phyloP scores from a whole-genome alignment of 2,888 invertebrate species.

The Epinotia nisella region DNA sequence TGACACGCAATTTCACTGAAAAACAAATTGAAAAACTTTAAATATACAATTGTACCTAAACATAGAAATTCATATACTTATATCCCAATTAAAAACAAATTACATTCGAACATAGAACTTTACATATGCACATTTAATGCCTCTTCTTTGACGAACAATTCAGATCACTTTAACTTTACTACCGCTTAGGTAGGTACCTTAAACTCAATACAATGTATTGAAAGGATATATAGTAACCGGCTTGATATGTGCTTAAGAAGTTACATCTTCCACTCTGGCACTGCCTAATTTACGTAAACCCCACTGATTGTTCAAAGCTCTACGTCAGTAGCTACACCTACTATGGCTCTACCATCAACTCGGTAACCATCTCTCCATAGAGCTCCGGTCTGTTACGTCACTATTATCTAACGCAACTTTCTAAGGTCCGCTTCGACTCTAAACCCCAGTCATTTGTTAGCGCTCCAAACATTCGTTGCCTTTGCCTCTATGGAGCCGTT shows the following conservation, averaged over 20 bases:
- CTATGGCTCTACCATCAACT: not conserved
- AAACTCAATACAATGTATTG: no score
- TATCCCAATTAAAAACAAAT: no score
- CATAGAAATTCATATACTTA: no score
- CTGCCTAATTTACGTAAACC: not conserved
- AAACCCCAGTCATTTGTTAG: constrained; percentile 45
- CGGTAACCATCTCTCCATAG: not conserved
- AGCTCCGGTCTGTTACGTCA: constrained; percentile 16
- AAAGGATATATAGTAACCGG: no score
- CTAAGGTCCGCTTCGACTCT: constrained; percentile 50
- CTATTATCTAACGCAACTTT: constrained; percentile 51
- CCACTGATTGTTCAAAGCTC: not conserved
- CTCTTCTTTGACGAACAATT: no score
- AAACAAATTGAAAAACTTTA: no score
- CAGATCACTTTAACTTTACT: no score
- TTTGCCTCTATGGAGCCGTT: constrained; percentile 10
- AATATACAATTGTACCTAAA: no score
- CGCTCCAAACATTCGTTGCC: constrained; percentile 43
- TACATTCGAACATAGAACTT: no score
- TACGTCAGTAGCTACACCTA: not conserved
- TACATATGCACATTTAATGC: no score
- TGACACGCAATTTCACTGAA: no score
- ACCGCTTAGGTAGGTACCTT: no score
- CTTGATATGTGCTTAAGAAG: not conserved
- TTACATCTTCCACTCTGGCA: not conserved